A percentile compares a stretch with the other conserved stretches of the same genome.
These are phyloP conservation scores for Microctonus aethiopoides DNA, from an alignment of 2,888 invertebrate species.

Conservation along the genomic window DNA sequence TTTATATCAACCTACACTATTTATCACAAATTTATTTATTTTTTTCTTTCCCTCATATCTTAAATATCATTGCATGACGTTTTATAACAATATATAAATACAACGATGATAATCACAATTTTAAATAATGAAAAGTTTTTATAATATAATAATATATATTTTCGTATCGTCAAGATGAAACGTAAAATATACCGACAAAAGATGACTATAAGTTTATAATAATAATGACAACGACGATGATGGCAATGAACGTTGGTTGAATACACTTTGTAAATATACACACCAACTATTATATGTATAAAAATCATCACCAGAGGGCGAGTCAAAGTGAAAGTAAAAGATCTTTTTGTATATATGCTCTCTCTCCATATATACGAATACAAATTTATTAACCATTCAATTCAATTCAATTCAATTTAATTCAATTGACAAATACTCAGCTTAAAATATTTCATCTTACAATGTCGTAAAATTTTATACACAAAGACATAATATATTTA, in stretches of 20 bases:
- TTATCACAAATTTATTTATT: conserved; percentile 1
- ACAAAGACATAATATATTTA: too few species aligned
- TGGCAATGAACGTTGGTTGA: neutral
- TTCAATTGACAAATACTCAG: too few species aligned
- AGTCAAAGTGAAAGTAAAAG: neutral
- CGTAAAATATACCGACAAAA: neutral
- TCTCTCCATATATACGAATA: neutral
- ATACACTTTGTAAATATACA: neutral
- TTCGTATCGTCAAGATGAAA: neutral
- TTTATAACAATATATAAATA: too few species aligned
- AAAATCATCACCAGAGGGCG: neutral
- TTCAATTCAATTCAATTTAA: neutral
- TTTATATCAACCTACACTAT: too few species aligned
- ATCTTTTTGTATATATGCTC: neutral
- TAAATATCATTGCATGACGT: too few species aligned
- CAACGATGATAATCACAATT: too few species aligned
- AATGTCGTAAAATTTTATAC: too few species aligned
- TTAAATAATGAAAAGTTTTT: neutral
- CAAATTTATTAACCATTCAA: neutral
- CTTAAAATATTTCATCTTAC: too few species aligned
- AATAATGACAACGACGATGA: neutral
- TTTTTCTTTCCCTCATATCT: conserved; percentile 16
- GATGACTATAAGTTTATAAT: neutral
- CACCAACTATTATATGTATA: neutral
- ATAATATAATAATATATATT: neutral